Evolutionary conservation across 2,888 invertebrate species (phyloP), one percentile per base, ranked within the genome.

Genomic region (Morpho deidamia): DNA sequence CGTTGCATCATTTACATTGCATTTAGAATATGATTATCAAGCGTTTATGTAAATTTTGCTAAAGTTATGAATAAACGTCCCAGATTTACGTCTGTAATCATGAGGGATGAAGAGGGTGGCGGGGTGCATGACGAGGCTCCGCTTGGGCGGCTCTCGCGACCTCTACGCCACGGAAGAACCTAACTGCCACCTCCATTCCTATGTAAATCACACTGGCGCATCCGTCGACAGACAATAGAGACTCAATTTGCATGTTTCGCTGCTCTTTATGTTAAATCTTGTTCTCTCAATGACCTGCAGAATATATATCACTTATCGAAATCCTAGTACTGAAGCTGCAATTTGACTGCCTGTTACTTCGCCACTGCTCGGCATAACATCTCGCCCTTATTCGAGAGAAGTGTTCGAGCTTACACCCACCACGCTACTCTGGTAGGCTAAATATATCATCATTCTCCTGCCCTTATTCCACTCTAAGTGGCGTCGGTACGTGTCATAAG

Each of bases 171-270:
- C 74, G 81, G 80, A 78, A 78, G 71, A 76, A 64, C 66, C 73
- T 79, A 81, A 82, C 83, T 82, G 76, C 79, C 71, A 67, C 72
- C 68, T 67, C 83, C 75, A 86, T 87, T 87, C 78, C 86, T 87
- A 87, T 89, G 88, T 84, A 81, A 89, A 89, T 88, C 76, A 68
- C 68, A 58, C 58, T 61, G 70, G 69, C 71, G 78, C 78, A 81
- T 78, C 75, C 79, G 75, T 75, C 74, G 72, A 65, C 71, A 74
- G 77, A 82, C 84, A 86, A 83, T 85, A 75, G 74, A 74, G 74
- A 64, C 69, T 63, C 74, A 76, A 87, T 88, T 85, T 86, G 83
- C 85, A 84, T 83, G 78, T 76, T 74, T 75, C 75, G 70, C 71
- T 74, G 76, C 74, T 76, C 78, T 82, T 83, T 84, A 81, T 79